Evolutionary conservation across 2,888 invertebrate genomes (phyloP).

Genomic region (Argyresthia goedartella): DNA sequence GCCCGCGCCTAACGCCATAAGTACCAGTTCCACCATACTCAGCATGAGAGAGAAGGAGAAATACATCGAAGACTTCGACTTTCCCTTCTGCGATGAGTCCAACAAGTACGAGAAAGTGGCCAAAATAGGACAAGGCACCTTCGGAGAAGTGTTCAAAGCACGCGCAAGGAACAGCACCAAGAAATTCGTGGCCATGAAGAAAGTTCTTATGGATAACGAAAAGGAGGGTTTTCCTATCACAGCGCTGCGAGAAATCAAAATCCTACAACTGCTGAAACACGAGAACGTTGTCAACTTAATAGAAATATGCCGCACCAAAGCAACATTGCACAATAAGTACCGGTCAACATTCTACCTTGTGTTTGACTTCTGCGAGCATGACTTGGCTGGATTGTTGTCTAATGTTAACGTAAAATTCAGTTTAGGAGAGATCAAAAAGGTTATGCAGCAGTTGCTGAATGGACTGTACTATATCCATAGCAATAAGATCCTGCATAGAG

Average conservation of each 20-base stretch:
- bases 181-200: slow-evolving; percentile 97
- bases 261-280: slow-evolving; percentile 93
- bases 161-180: slow-evolving; percentile 87
- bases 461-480: slow-evolving; percentile 97
- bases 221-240: slow-evolving; percentile 99
- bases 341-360: slow-evolving; percentile 94
- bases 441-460: slow-evolving; percentile 75
- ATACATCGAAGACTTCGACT: slow-evolving; percentile 85
- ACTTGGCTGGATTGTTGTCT: slow-evolving; percentile 94
- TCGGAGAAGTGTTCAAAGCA: slow-evolving; percentile 99
- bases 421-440: slow-evolving; percentile 96
- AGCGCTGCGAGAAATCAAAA: slow-evolving; percentile 95
- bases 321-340: slow-evolving; percentile 80
- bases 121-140: slow-evolving; percentile 99
- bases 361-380: slow-evolving; percentile 99
- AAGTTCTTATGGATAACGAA: slow-evolving; percentile 99
- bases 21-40: slow-evolving; percentile 59
- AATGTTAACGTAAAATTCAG: slow-evolving; percentile 97
- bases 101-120: slow-evolving; percentile 95
- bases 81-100: slow-evolving; percentile 91
- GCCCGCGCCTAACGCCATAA: slow-evolving; percentile 51
- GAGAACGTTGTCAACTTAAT: slow-evolving; percentile 97
- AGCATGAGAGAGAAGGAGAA: slow-evolving; percentile 66
- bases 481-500: slow-evolving; percentile 94
- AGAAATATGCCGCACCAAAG: slow-evolving; percentile 96